Evolutionary conservation across 1,140 invertebrate genomes (phyloP).

Genomic region (Dendroctonus valens): DNA sequence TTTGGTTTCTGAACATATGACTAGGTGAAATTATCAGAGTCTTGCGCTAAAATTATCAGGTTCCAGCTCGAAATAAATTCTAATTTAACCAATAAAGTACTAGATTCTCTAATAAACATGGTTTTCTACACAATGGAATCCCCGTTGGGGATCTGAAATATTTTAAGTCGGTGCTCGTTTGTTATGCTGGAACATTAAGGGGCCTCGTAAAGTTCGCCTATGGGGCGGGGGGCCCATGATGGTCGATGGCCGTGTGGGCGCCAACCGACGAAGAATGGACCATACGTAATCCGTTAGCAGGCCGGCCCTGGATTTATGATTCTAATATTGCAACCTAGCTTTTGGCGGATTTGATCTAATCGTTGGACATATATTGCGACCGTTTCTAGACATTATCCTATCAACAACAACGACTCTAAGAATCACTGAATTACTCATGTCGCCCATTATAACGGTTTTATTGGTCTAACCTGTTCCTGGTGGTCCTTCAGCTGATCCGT

Average conservation of each 20-base stretch:
- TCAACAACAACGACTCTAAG: background rate
- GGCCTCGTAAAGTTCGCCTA: constrained; percentile 24
- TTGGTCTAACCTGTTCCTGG: too few relatives aligned
- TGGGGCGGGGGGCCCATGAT: constrained; percentile 12
- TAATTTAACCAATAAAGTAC: constrained; percentile 16
- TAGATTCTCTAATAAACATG: constrained; percentile 22
- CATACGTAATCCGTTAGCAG: constrained; percentile 20
- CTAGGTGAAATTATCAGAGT: too few relatives aligned
- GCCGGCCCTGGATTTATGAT: constrained; percentile 20
- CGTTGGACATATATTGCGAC: background rate
- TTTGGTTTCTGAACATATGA: too few relatives aligned
- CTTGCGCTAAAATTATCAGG: background rate
- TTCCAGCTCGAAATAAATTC: constrained; percentile 10
- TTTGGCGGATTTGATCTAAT: constrained; percentile 8
- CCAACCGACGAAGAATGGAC: constrained; percentile 15
- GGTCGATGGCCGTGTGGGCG: constrained; percentile 15
- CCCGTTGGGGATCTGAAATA: constrained; percentile 21
- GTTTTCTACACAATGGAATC: constrained; percentile 25
- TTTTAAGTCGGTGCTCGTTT: constrained; percentile 17
- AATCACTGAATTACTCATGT: too few relatives aligned
- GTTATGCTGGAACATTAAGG: constrained; percentile 14
- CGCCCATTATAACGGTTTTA: too few relatives aligned
- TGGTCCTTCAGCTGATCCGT: too few relatives aligned
- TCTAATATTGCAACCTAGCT: constrained; percentile 3
- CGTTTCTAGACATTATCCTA: background rate